phyloP scores from a whole-genome alignment of 37 sponge, comb jelly and placozoan genomes.

The Aphrocallistes beatrix region DNA sequence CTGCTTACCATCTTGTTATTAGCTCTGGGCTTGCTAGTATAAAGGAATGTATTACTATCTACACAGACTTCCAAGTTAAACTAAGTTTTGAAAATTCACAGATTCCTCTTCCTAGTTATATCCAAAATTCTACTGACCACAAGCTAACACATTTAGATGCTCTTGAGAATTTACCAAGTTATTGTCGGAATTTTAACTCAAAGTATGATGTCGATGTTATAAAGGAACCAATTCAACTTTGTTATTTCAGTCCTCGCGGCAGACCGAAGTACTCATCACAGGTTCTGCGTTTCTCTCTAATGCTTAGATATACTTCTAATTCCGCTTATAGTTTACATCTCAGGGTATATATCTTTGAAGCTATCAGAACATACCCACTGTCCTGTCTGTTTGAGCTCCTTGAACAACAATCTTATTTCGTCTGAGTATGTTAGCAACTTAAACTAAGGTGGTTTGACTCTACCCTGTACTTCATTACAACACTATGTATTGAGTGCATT shows the following conservation, averaged over 20 bases:
- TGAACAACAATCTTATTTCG: too few species aligned
- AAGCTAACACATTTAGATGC: conserved; percentile 5
- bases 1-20: neutral
- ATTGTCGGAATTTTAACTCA: conserved; percentile 5
- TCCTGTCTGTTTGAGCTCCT: too few species aligned
- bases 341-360: too few species aligned
- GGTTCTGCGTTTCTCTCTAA: conserved; percentile 14
- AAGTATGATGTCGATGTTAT: neutral
- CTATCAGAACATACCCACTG: too few species aligned
- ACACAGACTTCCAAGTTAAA: neutral
- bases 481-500: conserved; percentile 5
- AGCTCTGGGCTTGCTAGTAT: neutral
- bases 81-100: neutral
- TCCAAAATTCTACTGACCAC: neutral
- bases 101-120: neutral
- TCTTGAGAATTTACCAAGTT: conserved; percentile 16
- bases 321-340: too few species aligned
- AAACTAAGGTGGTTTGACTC: conserved; percentile 14
- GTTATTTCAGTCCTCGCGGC: conserved; percentile 9
- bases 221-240: neutral
- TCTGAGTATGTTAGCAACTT: neutral
- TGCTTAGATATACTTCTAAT: conserved; percentile 8
- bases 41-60: neutral
- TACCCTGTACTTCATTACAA: conserved; percentile 17
- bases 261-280: conserved; percentile 15